These are phyloP conservation scores for Falco concolor DNA, from an alignment of 2,797 vertebrate species.

Conservation along the genomic window DNA sequence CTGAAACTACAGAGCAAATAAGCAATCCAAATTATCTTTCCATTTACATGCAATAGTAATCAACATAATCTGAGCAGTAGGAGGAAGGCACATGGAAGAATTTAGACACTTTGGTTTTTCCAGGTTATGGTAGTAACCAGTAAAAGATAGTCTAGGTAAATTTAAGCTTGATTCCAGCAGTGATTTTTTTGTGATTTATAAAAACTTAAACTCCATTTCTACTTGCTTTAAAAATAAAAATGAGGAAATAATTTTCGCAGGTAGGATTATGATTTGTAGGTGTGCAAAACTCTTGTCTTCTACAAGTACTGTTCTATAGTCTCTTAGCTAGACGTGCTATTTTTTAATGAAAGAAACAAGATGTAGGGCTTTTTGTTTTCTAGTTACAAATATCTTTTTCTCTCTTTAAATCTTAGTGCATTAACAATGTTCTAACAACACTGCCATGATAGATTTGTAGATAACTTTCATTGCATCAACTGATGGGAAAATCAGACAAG, in stretches of 20 bases:
- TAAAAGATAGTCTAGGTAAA: not conserved
- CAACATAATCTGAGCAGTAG: not conserved
- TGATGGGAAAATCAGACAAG: not conserved
- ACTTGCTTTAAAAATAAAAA: not conserved
- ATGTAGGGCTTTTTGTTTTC: not conserved
- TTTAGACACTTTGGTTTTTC: not conserved
- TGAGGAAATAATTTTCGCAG: not conserved
- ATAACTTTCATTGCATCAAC: not conserved
- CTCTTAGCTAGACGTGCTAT: not conserved
- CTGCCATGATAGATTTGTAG: not conserved
- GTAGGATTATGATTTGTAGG: not conserved
- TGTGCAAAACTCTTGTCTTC: not conserved
- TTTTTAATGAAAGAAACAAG: not conserved
- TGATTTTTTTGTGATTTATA: not conserved
- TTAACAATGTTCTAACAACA: not conserved
- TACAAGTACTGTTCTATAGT: not conserved
- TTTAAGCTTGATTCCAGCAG: not conserved
- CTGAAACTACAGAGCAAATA: not conserved
- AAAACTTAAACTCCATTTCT: not conserved
- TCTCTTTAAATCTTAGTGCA: not conserved
- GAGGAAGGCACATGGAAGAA: not conserved
- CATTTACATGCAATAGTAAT: not conserved
- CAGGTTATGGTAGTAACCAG: not conserved
- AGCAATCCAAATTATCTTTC: not conserved
- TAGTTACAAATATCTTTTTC: not conserved